A percentile compares a stretch with the other conserved stretches of the same genome.
phyloP scores from a whole-genome alignment of 2,888 invertebrate species.

The Agrypnus murinus region DNA sequence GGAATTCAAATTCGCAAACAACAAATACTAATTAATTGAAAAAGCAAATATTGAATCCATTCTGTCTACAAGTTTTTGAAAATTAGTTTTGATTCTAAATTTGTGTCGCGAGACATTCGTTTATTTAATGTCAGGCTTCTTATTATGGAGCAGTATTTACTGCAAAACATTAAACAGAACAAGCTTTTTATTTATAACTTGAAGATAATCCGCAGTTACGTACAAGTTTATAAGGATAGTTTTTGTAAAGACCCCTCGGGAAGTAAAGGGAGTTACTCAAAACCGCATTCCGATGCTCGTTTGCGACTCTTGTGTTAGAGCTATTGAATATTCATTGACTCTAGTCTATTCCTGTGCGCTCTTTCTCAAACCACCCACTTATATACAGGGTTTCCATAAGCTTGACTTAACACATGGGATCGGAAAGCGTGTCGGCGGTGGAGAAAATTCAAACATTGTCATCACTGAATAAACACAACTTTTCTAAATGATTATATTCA shows the following conservation, averaged over 20 bases:
- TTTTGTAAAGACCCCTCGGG: constrained; percentile 38
- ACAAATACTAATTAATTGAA: constrained; percentile 68
- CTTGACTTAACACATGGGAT: constrained; percentile 47
- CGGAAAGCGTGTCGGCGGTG: constrained; percentile 33
- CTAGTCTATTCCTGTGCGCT: constrained; percentile 50
- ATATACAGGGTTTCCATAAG: constrained; percentile 48
- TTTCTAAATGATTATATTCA: neutral
- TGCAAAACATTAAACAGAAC: constrained; percentile 3
- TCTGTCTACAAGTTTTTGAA: constrained; percentile 58
- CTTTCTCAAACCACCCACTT: constrained; percentile 50
- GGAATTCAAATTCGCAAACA: constrained; percentile 65
- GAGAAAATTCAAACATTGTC: constrained; percentile 38
- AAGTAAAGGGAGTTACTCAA: constrained; percentile 51
- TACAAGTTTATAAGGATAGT: constrained; percentile 34
- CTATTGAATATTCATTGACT: constrained; percentile 64
- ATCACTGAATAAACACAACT: constrained; percentile 17
- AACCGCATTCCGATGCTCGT: constrained; percentile 60
- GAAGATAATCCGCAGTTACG: neutral
- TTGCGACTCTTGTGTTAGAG: constrained; percentile 62
- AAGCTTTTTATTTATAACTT: constrained; percentile 7
- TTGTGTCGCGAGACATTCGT: neutral
- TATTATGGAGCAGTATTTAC: neutral
- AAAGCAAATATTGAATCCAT: constrained; percentile 66
- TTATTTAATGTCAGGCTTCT: neutral
- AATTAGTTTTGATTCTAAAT: constrained; percentile 56